These are phyloP conservation scores for Mesocentrotus franciscanus DNA, from an alignment of 53 echinoderm and acorn worm species.

Conservation along the genomic window DNA sequence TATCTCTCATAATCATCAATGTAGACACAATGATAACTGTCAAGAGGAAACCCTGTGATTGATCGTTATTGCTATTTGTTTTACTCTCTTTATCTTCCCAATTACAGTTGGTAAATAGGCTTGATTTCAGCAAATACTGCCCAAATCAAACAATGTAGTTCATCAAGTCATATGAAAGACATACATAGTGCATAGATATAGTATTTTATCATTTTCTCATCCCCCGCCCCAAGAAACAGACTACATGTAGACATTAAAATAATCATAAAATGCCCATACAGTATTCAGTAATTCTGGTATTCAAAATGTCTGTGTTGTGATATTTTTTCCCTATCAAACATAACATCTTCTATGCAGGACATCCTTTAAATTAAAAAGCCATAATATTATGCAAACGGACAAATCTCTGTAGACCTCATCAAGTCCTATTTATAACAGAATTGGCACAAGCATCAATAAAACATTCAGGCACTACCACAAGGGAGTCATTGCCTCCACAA, in stretches of 20 bases:
- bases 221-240: too few species aligned
- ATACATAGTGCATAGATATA: neutral
- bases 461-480: neutral
- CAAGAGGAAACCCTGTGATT: conserved; percentile 38
- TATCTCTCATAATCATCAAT: neutral
- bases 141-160: conserved; percentile 5
- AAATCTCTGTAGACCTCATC: neutral
- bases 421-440: neutral
- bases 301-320: neutral
- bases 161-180: neutral
- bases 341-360: neutral
- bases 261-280: neutral
- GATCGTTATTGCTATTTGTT: conserved; percentile 34
- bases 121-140: neutral
- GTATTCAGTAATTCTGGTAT: neutral
- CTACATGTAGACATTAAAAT: too few species aligned
- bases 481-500: neutral
- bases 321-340: neutral
- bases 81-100: conserved; percentile 19
- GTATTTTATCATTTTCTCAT: neutral
- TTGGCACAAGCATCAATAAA: neutral
- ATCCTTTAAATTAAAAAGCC: neutral
- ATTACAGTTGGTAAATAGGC: conserved; percentile 4
- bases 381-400: neutral
- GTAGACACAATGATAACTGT: conserved; percentile 51